Conservation (phyloP, 2,113 vertebrate genomes). For the Amblyopsis rosae region DNA sequence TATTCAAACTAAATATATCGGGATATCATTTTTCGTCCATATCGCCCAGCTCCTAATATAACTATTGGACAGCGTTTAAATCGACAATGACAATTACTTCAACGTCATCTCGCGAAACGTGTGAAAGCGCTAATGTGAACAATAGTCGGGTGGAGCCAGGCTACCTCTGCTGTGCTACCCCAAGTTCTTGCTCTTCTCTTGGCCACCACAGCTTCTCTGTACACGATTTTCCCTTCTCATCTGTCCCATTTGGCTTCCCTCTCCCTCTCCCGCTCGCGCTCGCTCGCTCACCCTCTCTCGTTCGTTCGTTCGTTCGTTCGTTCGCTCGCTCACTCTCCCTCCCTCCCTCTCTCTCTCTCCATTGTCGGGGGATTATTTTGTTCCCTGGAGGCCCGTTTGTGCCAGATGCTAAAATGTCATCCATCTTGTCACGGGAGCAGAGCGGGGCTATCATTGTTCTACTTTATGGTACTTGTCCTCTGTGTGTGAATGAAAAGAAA, state of each 20-base stretch:
- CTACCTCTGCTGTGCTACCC: not conserved
- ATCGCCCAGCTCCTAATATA: too few species aligned
- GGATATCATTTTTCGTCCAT: too few species aligned
- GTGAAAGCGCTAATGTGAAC: too few species aligned
- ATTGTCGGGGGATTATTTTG: slow-evolving; percentile 28
- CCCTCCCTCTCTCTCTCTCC: slow-evolving; percentile 11
- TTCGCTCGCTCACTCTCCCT: not conserved
- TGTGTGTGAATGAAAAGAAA: slow-evolving; percentile 3
- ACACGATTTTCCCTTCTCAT: not conserved
- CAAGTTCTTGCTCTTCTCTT: slow-evolving; percentile 17
- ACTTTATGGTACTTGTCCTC: slow-evolving; percentile 19
- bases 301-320: too few species aligned
- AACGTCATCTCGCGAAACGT: too few species aligned
- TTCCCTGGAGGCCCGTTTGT: slow-evolving; percentile 44
- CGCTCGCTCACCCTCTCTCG: not conserved
- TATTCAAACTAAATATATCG: too few species aligned
- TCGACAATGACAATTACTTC: too few species aligned
- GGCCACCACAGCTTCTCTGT: not conserved
- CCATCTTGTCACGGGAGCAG: too few species aligned
- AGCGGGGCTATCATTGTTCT: slow-evolving; percentile 44
- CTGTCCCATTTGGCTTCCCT: not conserved
- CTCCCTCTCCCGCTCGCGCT: slow-evolving; percentile 10
- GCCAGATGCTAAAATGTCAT: not conserved
- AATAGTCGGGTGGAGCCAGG: too few species aligned
- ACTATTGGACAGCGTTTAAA: too few species aligned